phyloP scores from a whole-genome alignment of 2,888 invertebrate species.

The Drosophila multiciliata region DNA sequence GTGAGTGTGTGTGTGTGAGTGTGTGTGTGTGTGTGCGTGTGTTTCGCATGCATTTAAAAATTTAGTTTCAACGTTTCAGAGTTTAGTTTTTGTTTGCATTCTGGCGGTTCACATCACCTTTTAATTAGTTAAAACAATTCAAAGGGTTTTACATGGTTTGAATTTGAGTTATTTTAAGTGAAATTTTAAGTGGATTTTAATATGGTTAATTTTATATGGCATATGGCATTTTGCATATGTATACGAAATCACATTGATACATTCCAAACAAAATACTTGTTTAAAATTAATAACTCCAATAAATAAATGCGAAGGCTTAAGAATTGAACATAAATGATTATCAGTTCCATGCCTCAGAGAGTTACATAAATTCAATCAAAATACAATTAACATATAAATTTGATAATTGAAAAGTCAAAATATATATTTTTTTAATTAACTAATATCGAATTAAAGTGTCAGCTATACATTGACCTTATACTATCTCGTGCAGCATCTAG shows the following conservation, averaged over 20 bases:
- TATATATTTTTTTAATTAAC: conserved; percentile 4
- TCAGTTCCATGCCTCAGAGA: conserved; percentile 34
- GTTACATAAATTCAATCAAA: conserved; percentile 22
- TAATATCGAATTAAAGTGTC: conserved; percentile 32
- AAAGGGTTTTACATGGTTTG: conserved; percentile 54
- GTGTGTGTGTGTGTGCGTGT: conserved; percentile 16
- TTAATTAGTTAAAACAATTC: conserved; percentile 78
- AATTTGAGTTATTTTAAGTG: conserved; percentile 34
- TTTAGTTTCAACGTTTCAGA: conserved; percentile 58
- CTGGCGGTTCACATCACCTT: conserved; percentile 70
- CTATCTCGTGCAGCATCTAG: conserved; percentile 59
- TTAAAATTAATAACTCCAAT: background rate
- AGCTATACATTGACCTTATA: conserved; percentile 55
- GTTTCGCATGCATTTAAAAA: conserved; percentile 52
- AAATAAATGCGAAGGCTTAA: conserved; percentile 2
- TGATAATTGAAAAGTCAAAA: background rate
- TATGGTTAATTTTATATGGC: conserved; percentile 17
- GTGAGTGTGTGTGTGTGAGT: conserved; percentile 19
- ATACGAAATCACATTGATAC: background rate
- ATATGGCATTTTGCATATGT: background rate
- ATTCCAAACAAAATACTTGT: conserved; percentile 1
- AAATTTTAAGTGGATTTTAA: conserved; percentile 20
- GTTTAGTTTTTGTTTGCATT: conserved; percentile 45
- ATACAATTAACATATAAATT: background rate
- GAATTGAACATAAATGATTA: conserved; percentile 10